Base-by-base conservation (phyloP, 2,113 vertebrate genomes). In the Irena cyanogastra region DNA sequence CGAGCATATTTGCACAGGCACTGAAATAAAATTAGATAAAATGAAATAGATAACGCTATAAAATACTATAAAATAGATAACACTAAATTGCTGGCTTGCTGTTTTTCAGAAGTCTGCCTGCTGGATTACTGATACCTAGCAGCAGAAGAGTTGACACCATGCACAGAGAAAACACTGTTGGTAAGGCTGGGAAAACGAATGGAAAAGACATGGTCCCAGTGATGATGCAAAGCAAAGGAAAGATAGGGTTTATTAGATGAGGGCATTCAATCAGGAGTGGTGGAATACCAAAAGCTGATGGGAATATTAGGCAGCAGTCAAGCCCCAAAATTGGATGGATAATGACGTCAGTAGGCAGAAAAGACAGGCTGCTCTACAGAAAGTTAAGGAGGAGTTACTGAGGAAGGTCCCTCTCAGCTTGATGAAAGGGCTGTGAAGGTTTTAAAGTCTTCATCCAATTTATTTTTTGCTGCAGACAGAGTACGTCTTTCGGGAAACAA, bases 401-500 rank as follows among this genome's bases (percentile, higher is more conserved):
- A 74, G 42, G 63, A 90, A 83, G 24, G 31, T 41, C 33, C 19
- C n/a, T 77, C 63, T 68, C 64, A 77, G 41, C 42, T 59, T 81
- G 54, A 82, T 70, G 41, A 63, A 85, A 88, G 50, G 21, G 24
- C 41, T 83, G 30, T 69, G 47, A 82, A 85, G 11, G 21, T 70
- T 91, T 94, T 71, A 59, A 70, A 85, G 39, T 35, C 82, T 79
- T 77, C n/a, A 74, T 44, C 65, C 75, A 74, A 90, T 44, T 75
- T 74, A 45, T 90, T 78, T 95, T 90, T 33, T 64, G 27, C 64
- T 78, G 56, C 50, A 92, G 83, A 77, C 9, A 49, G 30, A 66
- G 35, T 18, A 56, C 30, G 39, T 77, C 54, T 90, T 94, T 89
- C 86, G 93, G 68, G 47, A 54, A 96, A 91, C 71, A 88, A 92